Conservation (phyloP, 2,888 invertebrate species). For the Neuroscelio doddi region DNA sequence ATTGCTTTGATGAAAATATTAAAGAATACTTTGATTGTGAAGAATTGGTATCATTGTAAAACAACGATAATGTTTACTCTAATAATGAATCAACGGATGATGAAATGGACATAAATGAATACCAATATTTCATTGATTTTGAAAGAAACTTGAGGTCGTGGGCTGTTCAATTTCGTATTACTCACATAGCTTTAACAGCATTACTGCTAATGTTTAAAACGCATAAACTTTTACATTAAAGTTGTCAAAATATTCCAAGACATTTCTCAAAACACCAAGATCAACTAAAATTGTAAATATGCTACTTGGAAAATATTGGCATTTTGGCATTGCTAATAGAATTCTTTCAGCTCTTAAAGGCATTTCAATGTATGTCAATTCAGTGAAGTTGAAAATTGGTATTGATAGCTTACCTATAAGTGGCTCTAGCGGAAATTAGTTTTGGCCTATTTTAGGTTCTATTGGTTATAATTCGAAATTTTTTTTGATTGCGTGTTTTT, state of each 20-base stretch:
- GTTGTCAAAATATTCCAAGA: slow-evolving; percentile 1
- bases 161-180: neutral
- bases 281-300: neutral
- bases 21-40: neutral
- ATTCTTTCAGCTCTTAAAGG: neutral
- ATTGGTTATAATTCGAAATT: neutral
- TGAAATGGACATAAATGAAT: neutral
- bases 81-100: neutral
- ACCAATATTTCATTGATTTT: neutral
- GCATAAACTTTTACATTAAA: neutral
- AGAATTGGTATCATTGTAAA: neutral
- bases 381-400: neutral
- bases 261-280: slow-evolving; percentile 8
- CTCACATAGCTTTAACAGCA: neutral
- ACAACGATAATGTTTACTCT: neutral
- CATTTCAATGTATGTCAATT: neutral
- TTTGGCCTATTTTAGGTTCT: slow-evolving; percentile 15
- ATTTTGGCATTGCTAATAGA: slow-evolving; percentile 5
- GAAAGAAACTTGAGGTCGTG: neutral
- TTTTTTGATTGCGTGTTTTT: slow-evolving; percentile 10
- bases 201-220: neutral
- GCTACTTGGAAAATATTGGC: neutral
- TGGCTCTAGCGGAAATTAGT: neutral
- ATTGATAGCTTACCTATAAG: slow-evolving; percentile 4
- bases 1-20: neutral